phyloP scores from a whole-genome alignment of 2,888 invertebrate species.

The Eurytoma adleriae region DNA sequence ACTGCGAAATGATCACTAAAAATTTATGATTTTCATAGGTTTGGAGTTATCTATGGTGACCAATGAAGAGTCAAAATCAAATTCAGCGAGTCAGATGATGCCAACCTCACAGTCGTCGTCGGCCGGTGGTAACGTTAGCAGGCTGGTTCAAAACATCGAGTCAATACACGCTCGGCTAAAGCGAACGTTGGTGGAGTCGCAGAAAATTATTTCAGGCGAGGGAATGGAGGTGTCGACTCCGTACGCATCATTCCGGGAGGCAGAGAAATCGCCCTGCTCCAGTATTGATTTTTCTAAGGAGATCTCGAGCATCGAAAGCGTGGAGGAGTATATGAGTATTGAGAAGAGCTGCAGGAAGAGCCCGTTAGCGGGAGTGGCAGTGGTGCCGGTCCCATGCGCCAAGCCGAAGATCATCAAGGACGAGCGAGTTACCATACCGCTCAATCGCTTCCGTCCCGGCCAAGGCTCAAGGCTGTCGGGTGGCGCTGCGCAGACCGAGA shows the following conservation, averaged over 20 bases:
- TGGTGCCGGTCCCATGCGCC: background rate
- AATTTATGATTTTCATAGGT: slow-evolving; percentile 56
- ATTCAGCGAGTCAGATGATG: slow-evolving; percentile 25
- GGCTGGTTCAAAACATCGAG: slow-evolving; percentile 69
- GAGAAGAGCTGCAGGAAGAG: background rate
- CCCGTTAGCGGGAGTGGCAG: background rate
- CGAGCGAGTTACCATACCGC: slow-evolving; percentile 66
- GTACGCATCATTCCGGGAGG: background rate
- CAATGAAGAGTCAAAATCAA: slow-evolving; percentile 60
- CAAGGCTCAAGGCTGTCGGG: slow-evolving; percentile 9
- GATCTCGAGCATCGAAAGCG: slow-evolving; percentile 50
- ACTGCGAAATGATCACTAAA: background rate
- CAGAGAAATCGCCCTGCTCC: slow-evolving; percentile 40
- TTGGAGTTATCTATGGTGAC: slow-evolving; percentile 66
- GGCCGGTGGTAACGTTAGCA: slow-evolving; percentile 62
- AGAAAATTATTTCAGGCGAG: slow-evolving; percentile 64
- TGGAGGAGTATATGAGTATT: slow-evolving; percentile 33
- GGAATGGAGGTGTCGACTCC: slow-evolving; percentile 45
- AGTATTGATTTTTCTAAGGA: slow-evolving; percentile 57
- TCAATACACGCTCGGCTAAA: slow-evolving; percentile 67
- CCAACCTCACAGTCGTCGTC: slow-evolving; percentile 54
- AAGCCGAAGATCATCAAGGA: slow-evolving; percentile 68
- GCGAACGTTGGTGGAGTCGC: slow-evolving; percentile 67
- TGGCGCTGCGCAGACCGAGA: background rate
- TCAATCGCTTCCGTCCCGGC: slow-evolving; percentile 60